Base-by-base conservation (phyloP, 1,140 invertebrate species). In the Aphaenogaster rudis region DNA sequence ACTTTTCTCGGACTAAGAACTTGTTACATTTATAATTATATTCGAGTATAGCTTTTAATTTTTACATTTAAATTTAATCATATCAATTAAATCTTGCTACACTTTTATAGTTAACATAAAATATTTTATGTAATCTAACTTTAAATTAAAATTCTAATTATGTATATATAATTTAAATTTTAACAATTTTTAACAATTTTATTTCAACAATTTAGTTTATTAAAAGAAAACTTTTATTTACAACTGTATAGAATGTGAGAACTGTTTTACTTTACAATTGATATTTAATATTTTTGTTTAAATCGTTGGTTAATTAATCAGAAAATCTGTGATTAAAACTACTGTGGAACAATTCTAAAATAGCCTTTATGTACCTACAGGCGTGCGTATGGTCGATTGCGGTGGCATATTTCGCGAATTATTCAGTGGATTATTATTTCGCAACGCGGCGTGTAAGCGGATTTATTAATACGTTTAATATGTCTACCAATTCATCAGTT, bases 381-480 rank as follows among this genome's bases (percentile, higher is more conserved):
- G 64, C 54, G 28, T 36, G 21, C 21, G 45, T 71, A 82, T 9
- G 78, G 84, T 74, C 77, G 82, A 82, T 86, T 87, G 87, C 66
- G 86, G 77, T 86, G 72, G 84, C 88, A 88, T 91, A 86, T 87
- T 89, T 90, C 88, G 76, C 77, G 50, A 90, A 90, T 90, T 87
- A 90, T 90, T 90, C 74, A 76, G 74, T 80, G 88, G 88, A 89
- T 90, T 90, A 89, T 90, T 90, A 86, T 90, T 90, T 90, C 59
- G 88, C 88, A 87, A 87, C 84, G 67, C 71, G 50, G 67, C 63
- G 71, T 67, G 78, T 90, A 89, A 90, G 84, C 88, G 85, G 88
- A 84, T 84, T 84, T 84, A 84, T 84, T 84, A 84, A 64, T 84
- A 84, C 54, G 69, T 74, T 84, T 84, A 84, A 84, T 74, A 74